Evolutionary conservation across 2,888 invertebrate species (phyloP).

Genomic region (Euplexia lucipara): DNA sequence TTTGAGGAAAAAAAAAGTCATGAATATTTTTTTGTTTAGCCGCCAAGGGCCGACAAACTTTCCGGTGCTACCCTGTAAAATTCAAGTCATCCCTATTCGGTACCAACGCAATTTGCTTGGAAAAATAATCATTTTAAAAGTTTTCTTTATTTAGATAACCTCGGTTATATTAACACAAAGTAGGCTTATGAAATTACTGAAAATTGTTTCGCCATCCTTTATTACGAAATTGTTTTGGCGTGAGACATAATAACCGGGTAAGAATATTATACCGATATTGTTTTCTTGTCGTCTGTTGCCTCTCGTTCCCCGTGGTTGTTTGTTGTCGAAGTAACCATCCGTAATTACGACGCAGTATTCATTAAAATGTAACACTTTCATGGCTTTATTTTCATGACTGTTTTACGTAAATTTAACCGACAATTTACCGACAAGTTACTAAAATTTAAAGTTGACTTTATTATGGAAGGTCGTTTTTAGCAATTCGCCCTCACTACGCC

Average conservation of each 20-base stretch:
- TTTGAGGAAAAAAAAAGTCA: constrained; percentile 65
- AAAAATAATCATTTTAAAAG: constrained; percentile 77
- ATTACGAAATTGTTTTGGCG: constrained; percentile 53
- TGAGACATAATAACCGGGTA: constrained; percentile 48
- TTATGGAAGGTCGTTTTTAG: background rate
- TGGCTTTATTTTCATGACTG: constrained; percentile 11
- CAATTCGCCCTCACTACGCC: too few species aligned
- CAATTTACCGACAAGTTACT: background rate
- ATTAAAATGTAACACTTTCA: constrained; percentile 36
- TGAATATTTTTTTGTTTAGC: constrained; percentile 75
- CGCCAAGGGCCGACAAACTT: constrained; percentile 66
- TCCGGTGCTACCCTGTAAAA: constrained; percentile 72
- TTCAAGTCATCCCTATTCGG: constrained; percentile 78
- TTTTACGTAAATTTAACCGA: constrained; percentile 8
- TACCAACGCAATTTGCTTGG: constrained; percentile 74
- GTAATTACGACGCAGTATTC: constrained; percentile 38
- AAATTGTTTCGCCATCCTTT: constrained; percentile 59
- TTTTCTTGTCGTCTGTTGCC: constrained; percentile 38
- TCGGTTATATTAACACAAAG: constrained; percentile 60
- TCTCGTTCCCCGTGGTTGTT: constrained; percentile 21
- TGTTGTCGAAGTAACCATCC: constrained; percentile 30
- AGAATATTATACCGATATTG: constrained; percentile 49
- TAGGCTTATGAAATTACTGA: constrained; percentile 60
- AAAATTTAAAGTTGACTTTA: constrained; percentile 10
- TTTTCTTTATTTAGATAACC: constrained; percentile 63